Percentiles rank a stretch among this genome's conserved stretches.
Conservation (phyloP, 1,140 invertebrate species). For the Contarinia nasturtii region DNA sequence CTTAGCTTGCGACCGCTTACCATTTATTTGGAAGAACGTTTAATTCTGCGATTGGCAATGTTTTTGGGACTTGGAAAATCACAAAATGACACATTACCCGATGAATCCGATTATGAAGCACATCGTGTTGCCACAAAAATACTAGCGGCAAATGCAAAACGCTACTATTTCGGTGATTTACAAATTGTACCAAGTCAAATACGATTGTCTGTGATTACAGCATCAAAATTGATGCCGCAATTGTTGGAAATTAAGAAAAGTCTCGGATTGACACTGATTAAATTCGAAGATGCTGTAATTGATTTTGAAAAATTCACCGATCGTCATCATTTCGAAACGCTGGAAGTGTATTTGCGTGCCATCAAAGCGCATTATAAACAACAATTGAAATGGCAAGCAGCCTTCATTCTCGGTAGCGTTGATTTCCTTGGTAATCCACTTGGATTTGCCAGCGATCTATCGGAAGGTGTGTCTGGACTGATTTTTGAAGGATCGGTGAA, state of each 20-base stretch:
- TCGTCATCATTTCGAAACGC: conserved; percentile 77
- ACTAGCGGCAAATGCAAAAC: conserved; percentile 54
- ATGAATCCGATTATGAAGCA: conserved; percentile 58
- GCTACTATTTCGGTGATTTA: conserved; percentile 81
- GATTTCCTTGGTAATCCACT: conserved; percentile 96
- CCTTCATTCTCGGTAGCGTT: conserved; percentile 84
- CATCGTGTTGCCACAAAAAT: conserved; percentile 59
- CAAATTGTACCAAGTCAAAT: conserved; percentile 56
- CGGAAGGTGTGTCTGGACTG: conserved; percentile 82
- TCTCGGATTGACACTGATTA: conserved; percentile 72
- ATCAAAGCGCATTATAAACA: conserved; percentile 18
- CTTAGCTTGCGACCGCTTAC: conserved; percentile 67
- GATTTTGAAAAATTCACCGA: conserved; percentile 73
- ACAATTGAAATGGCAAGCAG: conserved; percentile 87
- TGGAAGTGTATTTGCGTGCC: conserved; percentile 18
- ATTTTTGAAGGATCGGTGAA: conserved; percentile 80
- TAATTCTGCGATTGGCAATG: conserved; percentile 64
- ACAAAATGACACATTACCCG: conserved; percentile 22
- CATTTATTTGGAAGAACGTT: conserved; percentile 67
- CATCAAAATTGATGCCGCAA: conserved; percentile 54
- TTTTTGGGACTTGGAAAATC: conserved; percentile 37
- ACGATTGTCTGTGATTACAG: conserved; percentile 68
- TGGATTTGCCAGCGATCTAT: conserved; percentile 87
- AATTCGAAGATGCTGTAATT: conserved; percentile 91
- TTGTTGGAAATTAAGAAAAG: conserved; percentile 67